Conservation (phyloP, 2,888 invertebrate genomes). For the Platerodrilus igneus region DNA sequence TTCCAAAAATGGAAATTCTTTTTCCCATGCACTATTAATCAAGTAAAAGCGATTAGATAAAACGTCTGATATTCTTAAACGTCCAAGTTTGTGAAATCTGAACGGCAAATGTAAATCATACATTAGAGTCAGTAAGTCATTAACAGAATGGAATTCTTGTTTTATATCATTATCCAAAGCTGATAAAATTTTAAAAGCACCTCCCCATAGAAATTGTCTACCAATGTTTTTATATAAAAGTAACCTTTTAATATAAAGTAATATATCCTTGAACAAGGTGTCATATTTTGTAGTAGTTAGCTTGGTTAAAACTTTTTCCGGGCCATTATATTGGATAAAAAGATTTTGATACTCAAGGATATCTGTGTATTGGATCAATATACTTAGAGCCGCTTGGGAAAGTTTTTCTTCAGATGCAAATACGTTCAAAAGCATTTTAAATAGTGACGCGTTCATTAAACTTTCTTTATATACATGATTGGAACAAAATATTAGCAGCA, state of each 20-base stretch:
- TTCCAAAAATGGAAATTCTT: slow-evolving; percentile 40
- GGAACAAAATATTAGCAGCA: slow-evolving; percentile 10
- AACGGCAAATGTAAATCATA: slow-evolving; percentile 37
- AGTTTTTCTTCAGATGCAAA: slow-evolving; percentile 7
- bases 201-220: slow-evolving; percentile 28
- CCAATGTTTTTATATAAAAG: slow-evolving; percentile 33
- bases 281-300: slow-evolving; percentile 11
- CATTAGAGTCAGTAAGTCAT: slow-evolving; percentile 30
- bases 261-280: slow-evolving; percentile 18
- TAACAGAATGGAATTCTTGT: slow-evolving; percentile 29
- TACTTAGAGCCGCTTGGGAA: slow-evolving; percentile 8
- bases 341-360: slow-evolving; percentile 12
- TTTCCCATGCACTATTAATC: slow-evolving; percentile 32
- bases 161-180: slow-evolving; percentile 21
- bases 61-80: slow-evolving; percentile 36
- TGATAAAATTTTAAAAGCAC: slow-evolving; percentile 28
- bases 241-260: slow-evolving; percentile 34
- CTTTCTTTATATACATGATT: background rate
- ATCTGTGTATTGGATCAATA: slow-evolving; percentile 14
- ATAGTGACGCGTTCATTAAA: slow-evolving; percentile 8
- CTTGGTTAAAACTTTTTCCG: slow-evolving; percentile 2
- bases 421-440: slow-evolving; percentile 7
- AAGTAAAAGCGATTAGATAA: slow-evolving; percentile 37
- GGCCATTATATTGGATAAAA: slow-evolving; percentile 12
- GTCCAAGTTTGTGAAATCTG: slow-evolving; percentile 36